phyloP scores from a whole-genome alignment of 2,797 vertebrate species.

The Microtus agrestis region DNA sequence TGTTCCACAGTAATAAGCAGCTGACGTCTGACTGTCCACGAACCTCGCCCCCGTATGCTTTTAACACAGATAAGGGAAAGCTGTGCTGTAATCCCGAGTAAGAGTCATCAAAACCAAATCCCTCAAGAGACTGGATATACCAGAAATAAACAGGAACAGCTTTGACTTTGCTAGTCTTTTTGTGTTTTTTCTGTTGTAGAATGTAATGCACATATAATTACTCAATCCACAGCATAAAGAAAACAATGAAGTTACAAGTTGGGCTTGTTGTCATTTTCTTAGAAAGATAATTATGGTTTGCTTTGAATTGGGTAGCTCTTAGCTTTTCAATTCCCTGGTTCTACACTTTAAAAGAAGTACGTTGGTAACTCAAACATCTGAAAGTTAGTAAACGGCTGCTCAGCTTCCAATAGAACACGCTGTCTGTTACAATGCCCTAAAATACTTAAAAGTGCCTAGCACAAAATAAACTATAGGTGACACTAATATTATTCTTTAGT shows the following conservation, averaged over 20 bases:
- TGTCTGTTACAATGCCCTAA: slow-evolving; percentile 46
- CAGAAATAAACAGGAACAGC: slow-evolving; percentile 56
- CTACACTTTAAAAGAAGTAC: slow-evolving; percentile 31
- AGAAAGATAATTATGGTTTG: slow-evolving; percentile 64
- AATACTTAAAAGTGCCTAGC: slow-evolving; percentile 3
- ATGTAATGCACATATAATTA: slow-evolving; percentile 64
- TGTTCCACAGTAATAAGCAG: slow-evolving; percentile 21
- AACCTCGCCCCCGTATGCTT: not conserved
- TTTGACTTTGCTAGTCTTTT: slow-evolving; percentile 17
- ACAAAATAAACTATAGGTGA: slow-evolving; percentile 35
- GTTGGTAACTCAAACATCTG: slow-evolving; percentile 55
- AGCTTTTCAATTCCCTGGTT: slow-evolving; percentile 66
- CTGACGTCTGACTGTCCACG: not conserved
- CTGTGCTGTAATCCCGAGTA: slow-evolving; percentile 29
- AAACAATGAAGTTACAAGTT: slow-evolving; percentile 59
- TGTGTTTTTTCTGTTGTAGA: slow-evolving; percentile 1
- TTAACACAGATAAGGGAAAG: slow-evolving; percentile 37
- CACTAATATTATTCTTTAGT: slow-evolving; percentile 44
- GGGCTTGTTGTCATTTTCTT: slow-evolving; percentile 46
- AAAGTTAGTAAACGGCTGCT: slow-evolving; percentile 27
- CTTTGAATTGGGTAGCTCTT: slow-evolving; percentile 46
- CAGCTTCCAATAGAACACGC: slow-evolving; percentile 12
- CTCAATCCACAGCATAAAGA: slow-evolving; percentile 60
- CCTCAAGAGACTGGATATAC: slow-evolving; percentile 31
- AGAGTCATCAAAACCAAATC: slow-evolving; percentile 62